Conservation (phyloP, 2,888 invertebrate genomes). For the Muscina levida region DNA sequence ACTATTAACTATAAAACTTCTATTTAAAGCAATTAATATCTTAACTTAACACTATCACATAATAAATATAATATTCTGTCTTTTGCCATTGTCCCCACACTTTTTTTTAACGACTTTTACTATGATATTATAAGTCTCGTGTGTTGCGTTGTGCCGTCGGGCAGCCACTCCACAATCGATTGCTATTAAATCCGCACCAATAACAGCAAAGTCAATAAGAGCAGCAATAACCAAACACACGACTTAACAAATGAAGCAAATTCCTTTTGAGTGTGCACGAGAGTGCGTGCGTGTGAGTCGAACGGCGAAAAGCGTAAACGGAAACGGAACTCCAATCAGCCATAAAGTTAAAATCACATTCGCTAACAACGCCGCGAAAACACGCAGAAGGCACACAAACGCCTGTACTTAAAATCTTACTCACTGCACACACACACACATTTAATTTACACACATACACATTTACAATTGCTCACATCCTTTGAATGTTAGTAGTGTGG, state of each 20-base stretch:
- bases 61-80: no score
- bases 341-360: conserved; percentile 52
- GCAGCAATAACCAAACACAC: not conserved
- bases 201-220: not conserved
- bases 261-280: not conserved
- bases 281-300: not conserved
- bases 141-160: not conserved
- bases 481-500: no score
- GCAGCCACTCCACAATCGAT: not conserved
- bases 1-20: no score
- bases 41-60: no score
- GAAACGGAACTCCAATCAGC: conserved; percentile 67
- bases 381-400: not conserved
- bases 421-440: conserved; percentile 10
- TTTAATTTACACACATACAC: not conserved
- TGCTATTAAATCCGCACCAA: not conserved
- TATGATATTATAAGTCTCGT: no score
- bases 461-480: no score
- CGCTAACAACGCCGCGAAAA: conserved; percentile 25
- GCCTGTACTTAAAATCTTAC: not conserved
- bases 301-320: conserved; percentile 38
- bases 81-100: no score
- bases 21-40: no score
- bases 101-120: no score
- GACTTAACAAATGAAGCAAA: conserved; percentile 20